Conservation (phyloP, 2,888 invertebrate species). For the Machimus rusticus region DNA sequence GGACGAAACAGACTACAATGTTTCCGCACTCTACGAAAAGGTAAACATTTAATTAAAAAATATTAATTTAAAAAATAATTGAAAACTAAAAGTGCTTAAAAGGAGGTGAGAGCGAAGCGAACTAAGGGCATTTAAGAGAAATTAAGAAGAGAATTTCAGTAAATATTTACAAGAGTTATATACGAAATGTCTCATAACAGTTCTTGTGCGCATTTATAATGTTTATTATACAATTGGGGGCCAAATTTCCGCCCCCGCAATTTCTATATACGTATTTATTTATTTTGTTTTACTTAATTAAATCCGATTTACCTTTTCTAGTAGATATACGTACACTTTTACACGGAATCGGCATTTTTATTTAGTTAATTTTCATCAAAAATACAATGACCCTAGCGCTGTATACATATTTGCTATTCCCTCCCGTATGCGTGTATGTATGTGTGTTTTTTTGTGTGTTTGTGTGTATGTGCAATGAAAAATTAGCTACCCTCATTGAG, state of each 20-base stretch:
- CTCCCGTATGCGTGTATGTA: neutral
- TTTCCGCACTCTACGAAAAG: neutral
- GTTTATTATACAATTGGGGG: slow-evolving; percentile 16
- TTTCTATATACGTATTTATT: neutral
- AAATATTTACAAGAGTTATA: slow-evolving; percentile 13
- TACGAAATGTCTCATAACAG: slow-evolving; percentile 40
- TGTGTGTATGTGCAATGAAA: neutral
- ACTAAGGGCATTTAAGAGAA: slow-evolving; percentile 7
- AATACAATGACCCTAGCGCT: slow-evolving; percentile 12
- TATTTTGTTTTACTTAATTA: slow-evolving; percentile 6
- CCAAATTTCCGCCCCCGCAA: neutral
- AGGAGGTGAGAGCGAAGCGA: neutral
- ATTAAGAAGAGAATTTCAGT: slow-evolving; percentile 15
- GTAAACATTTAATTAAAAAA: neutral
- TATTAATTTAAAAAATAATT: neutral
- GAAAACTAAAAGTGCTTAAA: neutral
- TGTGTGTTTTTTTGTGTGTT: neutral
- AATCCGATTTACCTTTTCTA: slow-evolving; percentile 33
- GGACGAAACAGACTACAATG: neutral
- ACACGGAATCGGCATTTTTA: neutral
- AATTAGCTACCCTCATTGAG: neutral
- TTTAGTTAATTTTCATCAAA: neutral
- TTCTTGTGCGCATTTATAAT: slow-evolving; percentile 39
- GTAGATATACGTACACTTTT: slow-evolving; percentile 25
- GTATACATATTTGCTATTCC: neutral